phyloP scores from a whole-genome alignment of 2,113 vertebrate species.

The Eclectus roratus region DNA sequence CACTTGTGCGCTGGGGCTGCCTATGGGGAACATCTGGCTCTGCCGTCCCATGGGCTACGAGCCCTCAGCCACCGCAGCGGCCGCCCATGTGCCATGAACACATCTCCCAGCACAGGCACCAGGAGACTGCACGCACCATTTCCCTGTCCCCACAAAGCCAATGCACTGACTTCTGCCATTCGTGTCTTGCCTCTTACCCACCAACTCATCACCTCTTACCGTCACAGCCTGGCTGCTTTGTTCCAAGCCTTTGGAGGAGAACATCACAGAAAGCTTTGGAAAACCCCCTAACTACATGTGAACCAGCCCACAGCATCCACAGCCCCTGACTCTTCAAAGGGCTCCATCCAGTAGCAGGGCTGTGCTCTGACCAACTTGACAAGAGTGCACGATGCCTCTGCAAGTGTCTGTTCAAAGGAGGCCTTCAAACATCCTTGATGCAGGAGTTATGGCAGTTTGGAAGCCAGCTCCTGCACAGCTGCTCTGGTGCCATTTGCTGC shows the following conservation, averaged over 20 bases:
- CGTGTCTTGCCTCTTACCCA: accelerated
- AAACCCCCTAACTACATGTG: accelerated
- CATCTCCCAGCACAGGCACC: background rate
- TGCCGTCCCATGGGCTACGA: background rate
- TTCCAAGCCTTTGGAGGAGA: background rate
- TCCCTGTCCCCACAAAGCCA: background rate
- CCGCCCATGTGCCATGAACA: background rate
- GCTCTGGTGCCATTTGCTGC: background rate
- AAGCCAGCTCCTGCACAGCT: background rate
- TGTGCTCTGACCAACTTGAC: background rate
- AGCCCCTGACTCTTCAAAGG: background rate
- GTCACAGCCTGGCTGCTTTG: background rate
- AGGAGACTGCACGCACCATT: accelerated
- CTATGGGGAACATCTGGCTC: background rate
- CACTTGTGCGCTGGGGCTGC: background rate
- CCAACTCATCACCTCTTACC: background rate
- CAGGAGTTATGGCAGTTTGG: background rate
- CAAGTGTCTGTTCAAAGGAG: background rate
- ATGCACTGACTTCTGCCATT: background rate
- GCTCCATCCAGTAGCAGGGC: background rate
- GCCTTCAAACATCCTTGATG: background rate
- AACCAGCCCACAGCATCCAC: no score
- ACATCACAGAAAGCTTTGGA: background rate
- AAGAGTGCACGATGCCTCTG: accelerated
- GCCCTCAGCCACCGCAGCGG: background rate